Percentiles rank a stretch among this genome's conserved stretches.
Conservation (phyloP, 2,113 vertebrate species). For the Pithys albifrons region DNA sequence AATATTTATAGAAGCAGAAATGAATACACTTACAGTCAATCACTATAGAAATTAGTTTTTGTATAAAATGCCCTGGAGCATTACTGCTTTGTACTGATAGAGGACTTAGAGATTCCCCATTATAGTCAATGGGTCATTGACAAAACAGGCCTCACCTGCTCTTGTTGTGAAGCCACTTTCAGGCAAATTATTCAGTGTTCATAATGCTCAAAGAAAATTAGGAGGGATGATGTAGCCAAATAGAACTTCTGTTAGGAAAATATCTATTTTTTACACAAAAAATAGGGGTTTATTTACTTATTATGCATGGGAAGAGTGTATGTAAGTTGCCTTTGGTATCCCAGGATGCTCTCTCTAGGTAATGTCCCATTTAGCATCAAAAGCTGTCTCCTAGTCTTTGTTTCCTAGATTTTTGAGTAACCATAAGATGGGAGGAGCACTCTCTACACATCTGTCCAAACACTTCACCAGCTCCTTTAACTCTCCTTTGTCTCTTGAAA, state of each 20-base stretch:
- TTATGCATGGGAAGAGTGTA: background rate
- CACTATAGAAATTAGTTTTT: background rate
- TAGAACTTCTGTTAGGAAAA: background rate
- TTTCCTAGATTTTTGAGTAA: background rate
- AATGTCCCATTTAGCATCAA: background rate
- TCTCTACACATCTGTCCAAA: background rate
- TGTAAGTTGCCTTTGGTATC: background rate
- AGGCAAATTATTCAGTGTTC: background rate
- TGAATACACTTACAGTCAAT: background rate
- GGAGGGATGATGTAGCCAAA: background rate
- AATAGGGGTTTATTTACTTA: background rate
- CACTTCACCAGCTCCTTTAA: background rate
- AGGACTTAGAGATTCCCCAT: background rate
- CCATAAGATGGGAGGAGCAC: background rate
- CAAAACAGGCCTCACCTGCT: background rate
- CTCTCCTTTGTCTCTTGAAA: background rate
- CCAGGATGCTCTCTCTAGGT: background rate
- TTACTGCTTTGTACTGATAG: background rate
- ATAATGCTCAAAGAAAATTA: background rate
- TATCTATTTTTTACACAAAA: background rate
- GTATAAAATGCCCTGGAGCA: background rate
- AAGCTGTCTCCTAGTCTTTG: background rate
- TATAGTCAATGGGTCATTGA: background rate
- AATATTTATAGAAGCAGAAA: background rate
- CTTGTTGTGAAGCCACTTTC: background rate